Evolutionary conservation across 2,888 invertebrate genomes (phyloP).

Genomic region (Torymus tubicola): DNA sequence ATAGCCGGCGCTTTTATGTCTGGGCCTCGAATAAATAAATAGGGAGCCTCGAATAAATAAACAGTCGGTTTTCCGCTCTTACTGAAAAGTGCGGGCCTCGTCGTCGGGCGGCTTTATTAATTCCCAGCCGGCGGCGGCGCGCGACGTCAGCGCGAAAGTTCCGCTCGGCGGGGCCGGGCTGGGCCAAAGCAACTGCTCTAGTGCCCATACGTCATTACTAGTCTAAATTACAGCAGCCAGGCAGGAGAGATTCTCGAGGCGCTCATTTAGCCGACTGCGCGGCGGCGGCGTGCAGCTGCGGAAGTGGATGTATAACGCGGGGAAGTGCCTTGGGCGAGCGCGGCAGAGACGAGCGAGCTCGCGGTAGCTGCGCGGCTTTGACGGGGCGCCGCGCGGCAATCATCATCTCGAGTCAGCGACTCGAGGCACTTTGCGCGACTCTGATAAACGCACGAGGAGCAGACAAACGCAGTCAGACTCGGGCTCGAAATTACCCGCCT

Average conservation of each 20-base stretch:
- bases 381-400: slow-evolving; percentile 35
- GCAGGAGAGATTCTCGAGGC: slow-evolving; percentile 42
- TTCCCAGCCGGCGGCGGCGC: too few relatives aligned
- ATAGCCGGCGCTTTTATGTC: background rate
- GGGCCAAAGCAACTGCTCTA: slow-evolving; percentile 18
- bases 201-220: slow-evolving; percentile 47
- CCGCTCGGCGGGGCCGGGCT: background rate
- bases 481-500: slow-evolving; percentile 29
- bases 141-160: background rate
- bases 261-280: slow-evolving; percentile 39
- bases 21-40: too few relatives aligned
- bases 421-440: slow-evolving; percentile 50
- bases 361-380: slow-evolving; percentile 31
- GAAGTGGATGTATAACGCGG: too few relatives aligned
- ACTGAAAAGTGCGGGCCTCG: background rate
- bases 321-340: too few relatives aligned
- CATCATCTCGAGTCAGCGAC: slow-evolving; percentile 48
- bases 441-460: slow-evolving; percentile 32
- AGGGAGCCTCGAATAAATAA: too few relatives aligned
- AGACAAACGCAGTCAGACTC: slow-evolving; percentile 20
- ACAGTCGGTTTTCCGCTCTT: background rate
- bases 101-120: too few relatives aligned
- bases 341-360: background rate
- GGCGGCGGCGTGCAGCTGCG: background rate
- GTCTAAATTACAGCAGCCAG: slow-evolving; percentile 45